Conservation (phyloP, 2,888 invertebrate genomes). For the Nycteola revayana region DNA sequence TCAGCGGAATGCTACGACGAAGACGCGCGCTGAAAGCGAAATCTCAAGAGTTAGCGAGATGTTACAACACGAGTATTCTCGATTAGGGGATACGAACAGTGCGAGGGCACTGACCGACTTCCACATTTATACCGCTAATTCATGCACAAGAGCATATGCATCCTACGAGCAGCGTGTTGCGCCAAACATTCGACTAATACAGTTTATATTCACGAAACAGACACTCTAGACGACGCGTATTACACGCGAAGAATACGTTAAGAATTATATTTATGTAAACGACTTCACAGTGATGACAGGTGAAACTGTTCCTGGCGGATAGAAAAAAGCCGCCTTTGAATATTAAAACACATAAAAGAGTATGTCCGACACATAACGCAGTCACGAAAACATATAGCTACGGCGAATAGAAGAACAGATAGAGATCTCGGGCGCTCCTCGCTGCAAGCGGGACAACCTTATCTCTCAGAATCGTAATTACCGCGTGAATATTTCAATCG, state of each 20-base stretch:
- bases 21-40: conserved; percentile 62
- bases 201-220: conserved; percentile 67
- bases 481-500: conserved; percentile 75
- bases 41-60: conserved; percentile 56
- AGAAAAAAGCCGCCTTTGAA: conserved; percentile 58
- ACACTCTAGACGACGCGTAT: conserved; percentile 40
- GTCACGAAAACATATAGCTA: conserved; percentile 57
- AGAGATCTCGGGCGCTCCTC: conserved; percentile 50
- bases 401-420: conserved; percentile 54
- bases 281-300: conserved; percentile 61
- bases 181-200: conserved; percentile 53
- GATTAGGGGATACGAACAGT: conserved; percentile 66
- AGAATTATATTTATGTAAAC: conserved; percentile 68
- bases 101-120: conserved; percentile 77
- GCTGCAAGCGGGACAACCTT: conserved; percentile 41
- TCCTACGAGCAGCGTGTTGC: conserved; percentile 47
- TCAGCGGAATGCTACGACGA: conserved; percentile 50
- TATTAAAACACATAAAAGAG: conserved; percentile 54
- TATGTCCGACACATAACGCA: conserved; percentile 45
- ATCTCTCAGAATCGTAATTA: conserved; percentile 73
- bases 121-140: conserved; percentile 77
- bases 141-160: conserved; percentile 72
- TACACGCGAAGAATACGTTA: conserved; percentile 66
- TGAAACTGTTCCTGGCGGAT: conserved; percentile 64
- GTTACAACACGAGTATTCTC: conserved; percentile 67